Conservation (phyloP, 2,797 vertebrate genomes). For the Dallia pectoralis region DNA sequence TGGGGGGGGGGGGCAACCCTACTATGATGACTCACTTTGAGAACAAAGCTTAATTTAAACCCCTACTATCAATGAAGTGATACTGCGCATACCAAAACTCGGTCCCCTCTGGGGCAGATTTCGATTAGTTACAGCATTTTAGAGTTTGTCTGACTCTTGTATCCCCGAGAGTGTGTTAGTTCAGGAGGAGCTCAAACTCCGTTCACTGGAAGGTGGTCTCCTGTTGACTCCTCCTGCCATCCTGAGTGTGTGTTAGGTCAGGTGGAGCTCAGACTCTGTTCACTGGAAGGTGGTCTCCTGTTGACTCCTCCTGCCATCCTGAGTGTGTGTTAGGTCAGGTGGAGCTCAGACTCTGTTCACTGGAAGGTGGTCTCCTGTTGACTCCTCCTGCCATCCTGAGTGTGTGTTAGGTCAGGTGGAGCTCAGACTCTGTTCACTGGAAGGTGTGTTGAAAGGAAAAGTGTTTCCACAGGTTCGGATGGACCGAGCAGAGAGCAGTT, state of each 20-base stretch:
- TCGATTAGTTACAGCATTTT: conserved; percentile 21
- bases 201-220: not conserved
- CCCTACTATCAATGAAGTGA: not conserved
- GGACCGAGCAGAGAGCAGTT: too few relatives aligned
- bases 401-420: conserved; percentile 7
- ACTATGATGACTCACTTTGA: not conserved
- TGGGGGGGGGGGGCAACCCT: not conserved
- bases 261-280: conserved; percentile 7
- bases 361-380: not conserved
- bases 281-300: not conserved
- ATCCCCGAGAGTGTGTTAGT: not conserved
- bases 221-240: not conserved
- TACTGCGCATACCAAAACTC: not conserved
- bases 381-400: not conserved
- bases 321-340: conserved; percentile 10
- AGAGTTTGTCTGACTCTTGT: conserved; percentile 4
- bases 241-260: conserved; percentile 10
- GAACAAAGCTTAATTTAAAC: not conserved
- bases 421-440: conserved; percentile 6
- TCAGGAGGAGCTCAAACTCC: conserved; percentile 18
- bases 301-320: not conserved
- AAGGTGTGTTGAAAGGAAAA: not conserved
- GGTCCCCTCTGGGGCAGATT: not conserved
- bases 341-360: conserved; percentile 5
- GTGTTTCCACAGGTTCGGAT: not conserved